Percentiles rank a stretch among this genome's conserved stretches.
Conservation (phyloP, 2,797 vertebrate genomes). For the Paedocypris micromegethes region DNA sequence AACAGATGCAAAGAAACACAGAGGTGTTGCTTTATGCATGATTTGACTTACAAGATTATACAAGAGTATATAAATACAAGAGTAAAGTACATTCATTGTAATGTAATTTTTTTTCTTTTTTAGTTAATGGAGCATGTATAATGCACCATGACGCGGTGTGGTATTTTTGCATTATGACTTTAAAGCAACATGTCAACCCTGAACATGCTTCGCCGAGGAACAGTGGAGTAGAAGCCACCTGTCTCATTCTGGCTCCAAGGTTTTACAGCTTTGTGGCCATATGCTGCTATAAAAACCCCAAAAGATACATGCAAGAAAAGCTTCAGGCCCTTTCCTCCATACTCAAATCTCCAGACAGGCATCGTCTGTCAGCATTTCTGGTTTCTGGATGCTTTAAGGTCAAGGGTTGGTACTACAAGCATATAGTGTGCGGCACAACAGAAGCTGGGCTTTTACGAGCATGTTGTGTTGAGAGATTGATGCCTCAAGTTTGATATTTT, state of each 20-base stretch:
- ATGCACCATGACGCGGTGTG: conserved; percentile 39
- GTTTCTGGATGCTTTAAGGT: conserved; percentile 51
- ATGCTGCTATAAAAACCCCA: conserved; percentile 63
- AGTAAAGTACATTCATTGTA: not conserved
- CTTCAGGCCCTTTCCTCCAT: conserved; percentile 41
- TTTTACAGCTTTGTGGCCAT: conserved; percentile 64
- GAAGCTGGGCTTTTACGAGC: conserved; percentile 39
- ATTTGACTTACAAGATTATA: too few species aligned
- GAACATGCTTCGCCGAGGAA: conserved; percentile 20
- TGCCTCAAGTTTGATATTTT: conserved; percentile 19
- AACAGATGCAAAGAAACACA: too few species aligned
- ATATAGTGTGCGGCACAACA: conserved; percentile 49
- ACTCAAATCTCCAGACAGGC: conserved; percentile 43
- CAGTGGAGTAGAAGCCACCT: conserved; percentile 51
- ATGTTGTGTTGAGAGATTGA: not conserved
- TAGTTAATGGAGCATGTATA: conserved; percentile 16
- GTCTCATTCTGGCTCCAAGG: conserved; percentile 53
- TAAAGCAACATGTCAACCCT: conserved; percentile 32
- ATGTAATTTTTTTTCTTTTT: not conserved
- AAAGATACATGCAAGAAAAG: conserved; percentile 48
- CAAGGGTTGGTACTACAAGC: conserved; percentile 54
- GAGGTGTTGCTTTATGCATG: too few species aligned
- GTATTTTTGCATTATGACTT: conserved; percentile 56
- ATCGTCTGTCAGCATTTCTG: conserved; percentile 57
- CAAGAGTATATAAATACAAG: too few species aligned